These are phyloP conservation scores for Odobenus rosmarus DNA, from an alignment of 2,113 vertebrate genomes.

Conservation along the genomic window DNA sequence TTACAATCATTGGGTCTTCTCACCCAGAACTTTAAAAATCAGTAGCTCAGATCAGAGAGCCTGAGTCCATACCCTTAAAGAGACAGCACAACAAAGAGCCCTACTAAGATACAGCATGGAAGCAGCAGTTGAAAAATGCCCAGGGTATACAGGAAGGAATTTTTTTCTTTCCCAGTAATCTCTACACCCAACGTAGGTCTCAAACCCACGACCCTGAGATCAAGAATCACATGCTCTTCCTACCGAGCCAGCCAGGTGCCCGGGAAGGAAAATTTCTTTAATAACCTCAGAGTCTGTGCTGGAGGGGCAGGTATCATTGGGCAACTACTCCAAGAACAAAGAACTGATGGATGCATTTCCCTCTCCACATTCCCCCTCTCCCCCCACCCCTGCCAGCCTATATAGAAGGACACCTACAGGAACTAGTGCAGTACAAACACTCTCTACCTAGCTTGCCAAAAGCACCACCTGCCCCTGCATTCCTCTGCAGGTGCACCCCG, in stretches of 20 bases:
- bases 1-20: background rate
- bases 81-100: background rate
- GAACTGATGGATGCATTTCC: background rate
- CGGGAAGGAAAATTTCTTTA: background rate
- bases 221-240: background rate
- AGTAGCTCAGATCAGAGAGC: background rate
- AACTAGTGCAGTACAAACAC: background rate
- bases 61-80: background rate
- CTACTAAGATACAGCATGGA: background rate
- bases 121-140: background rate
- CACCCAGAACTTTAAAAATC: background rate
- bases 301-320: background rate
- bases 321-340: background rate
- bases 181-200: background rate
- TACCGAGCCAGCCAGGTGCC: background rate
- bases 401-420: background rate
- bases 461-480: background rate
- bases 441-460: background rate
- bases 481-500: background rate
- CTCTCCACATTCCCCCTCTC: background rate
- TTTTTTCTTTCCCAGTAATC: background rate
- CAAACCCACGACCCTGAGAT: background rate
- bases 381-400: background rate
- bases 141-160: background rate
- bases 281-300: background rate